Evolutionary conservation across 2,797 vertebrate species (phyloP), one percentile per base, ranked within the genome.

Genomic region (Mus minutoides): DNA sequence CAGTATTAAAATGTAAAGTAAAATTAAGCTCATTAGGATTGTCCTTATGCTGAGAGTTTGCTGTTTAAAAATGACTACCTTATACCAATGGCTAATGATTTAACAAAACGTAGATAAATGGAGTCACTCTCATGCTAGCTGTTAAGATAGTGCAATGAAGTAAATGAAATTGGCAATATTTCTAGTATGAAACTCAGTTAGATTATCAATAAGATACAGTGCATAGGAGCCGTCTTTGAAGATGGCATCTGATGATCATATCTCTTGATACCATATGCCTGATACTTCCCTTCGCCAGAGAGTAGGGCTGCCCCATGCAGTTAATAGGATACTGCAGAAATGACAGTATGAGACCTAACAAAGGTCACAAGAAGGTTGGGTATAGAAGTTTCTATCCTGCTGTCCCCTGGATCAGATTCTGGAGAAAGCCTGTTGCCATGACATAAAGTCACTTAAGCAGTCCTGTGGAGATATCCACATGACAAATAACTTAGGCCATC

Each of bases 11-110:
- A 84, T 64, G 5, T 69, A 11, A 1, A 83, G 0, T 80, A 88
- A 96, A 79, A 91, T 88, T 93, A 90, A 91, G 14, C 37, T 52
- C 82, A 43, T 49, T 88, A 19, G 6, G 9, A 60, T 14, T 85
- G 24, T 11, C 10, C 43, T 26, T 88, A 4, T 76, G 34, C 24
- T 49, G 67, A 90, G 12, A 40, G 1, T n/a, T 26, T 2, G 24
- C 19, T 64, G n/a, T 86, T 88, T 31, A 85, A 90, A 94, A 73
- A 52, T 37, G 29, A 37, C 17, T n/a, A 46, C 11, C 54, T 90
- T 84, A 87, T 19, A 79, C 3, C 26, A 91, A 90, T 13, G 10
- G 37, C 6, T 88, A 67, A 43, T 75, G 77, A 67, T 54, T 95
- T 90, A 77, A 67, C 85, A 90, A 84, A 3, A 43, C 54, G 0